Evolutionary conservation across 1,140 invertebrate species (phyloP).

Genomic region (Drosophila baimaii): DNA sequence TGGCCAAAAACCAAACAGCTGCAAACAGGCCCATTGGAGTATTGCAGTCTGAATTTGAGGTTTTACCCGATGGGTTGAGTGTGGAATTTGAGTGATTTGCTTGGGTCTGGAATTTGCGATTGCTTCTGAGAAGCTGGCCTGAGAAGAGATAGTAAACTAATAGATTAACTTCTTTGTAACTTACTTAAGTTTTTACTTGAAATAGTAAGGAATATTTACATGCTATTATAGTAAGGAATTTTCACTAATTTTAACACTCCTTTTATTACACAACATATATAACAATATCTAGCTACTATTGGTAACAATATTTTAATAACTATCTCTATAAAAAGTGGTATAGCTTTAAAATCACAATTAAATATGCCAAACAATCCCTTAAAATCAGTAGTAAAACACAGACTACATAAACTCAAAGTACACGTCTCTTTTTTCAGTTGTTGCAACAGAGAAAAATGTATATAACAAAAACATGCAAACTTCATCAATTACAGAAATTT

Average conservation of each 20-base stretch:
- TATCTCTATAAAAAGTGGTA: background rate
- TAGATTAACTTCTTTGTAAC: too few relatives aligned
- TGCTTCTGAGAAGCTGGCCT: too few relatives aligned
- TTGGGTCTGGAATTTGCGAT: background rate
- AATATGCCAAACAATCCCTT: background rate
- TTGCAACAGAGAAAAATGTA: slow-evolving; percentile 6
- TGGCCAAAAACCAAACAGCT: slow-evolving; percentile 5
- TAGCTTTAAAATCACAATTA: too few relatives aligned
- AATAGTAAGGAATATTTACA: too few relatives aligned
- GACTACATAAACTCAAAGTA: background rate
- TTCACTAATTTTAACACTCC: too few relatives aligned
- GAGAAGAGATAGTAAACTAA: too few relatives aligned
- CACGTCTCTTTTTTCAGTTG: background rate
- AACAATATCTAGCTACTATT: too few relatives aligned
- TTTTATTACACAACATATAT: too few relatives aligned
- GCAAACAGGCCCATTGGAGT: slow-evolving; percentile 17
- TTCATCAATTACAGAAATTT: slow-evolving; percentile 50
- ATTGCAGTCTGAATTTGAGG: slow-evolving; percentile 40
- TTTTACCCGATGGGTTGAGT: slow-evolving; percentile 11
- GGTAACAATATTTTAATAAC: background rate
- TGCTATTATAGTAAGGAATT: too few relatives aligned
- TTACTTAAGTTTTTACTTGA: too few relatives aligned
- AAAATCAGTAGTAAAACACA: background rate
- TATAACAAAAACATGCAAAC: slow-evolving; percentile 29
- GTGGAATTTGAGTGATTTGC: slow-evolving; percentile 12